These are phyloP conservation scores for Tragelaphus scriptus DNA, from an alignment of 2,113 vertebrate genomes.

Conservation along the genomic window DNA sequence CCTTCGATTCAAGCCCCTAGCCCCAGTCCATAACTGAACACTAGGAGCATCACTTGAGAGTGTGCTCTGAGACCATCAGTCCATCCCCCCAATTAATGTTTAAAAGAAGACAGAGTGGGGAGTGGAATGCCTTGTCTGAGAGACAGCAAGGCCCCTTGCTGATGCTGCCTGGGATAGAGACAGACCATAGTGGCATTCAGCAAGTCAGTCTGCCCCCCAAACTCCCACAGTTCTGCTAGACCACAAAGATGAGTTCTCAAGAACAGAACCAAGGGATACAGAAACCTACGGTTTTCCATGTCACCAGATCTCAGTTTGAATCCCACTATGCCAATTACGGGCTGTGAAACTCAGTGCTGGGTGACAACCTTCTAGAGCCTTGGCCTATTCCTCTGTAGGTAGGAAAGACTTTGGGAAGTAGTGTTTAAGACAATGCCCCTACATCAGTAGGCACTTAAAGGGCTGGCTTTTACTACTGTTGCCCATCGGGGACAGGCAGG, in stretches of 20 bases:
- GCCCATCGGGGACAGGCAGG: not conserved
- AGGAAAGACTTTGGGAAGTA: not conserved
- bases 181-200: not conserved
- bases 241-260: not conserved
- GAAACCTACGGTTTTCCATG: too few relatives aligned
- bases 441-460: not conserved
- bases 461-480: not conserved
- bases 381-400: fast-evolving
- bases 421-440: not conserved
- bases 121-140: not conserved
- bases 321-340: fast-evolving
- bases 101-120: not conserved
- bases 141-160: not conserved
- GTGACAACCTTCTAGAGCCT: not conserved
- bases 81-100: not conserved
- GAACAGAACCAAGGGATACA: not conserved
- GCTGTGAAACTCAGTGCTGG: not conserved
- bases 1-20: too few relatives aligned
- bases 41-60: not conserved
- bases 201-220: fast-evolving
- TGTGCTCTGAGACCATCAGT: not conserved
- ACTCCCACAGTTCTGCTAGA: not conserved
- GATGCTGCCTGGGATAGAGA: fast-evolving
- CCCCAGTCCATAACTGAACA: not conserved
- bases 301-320: not conserved